Evolutionary conservation across 1,140 invertebrate genomes (phyloP), one percentile per base, ranked within the genome.

Genomic region (Tribolium castaneum): DNA sequence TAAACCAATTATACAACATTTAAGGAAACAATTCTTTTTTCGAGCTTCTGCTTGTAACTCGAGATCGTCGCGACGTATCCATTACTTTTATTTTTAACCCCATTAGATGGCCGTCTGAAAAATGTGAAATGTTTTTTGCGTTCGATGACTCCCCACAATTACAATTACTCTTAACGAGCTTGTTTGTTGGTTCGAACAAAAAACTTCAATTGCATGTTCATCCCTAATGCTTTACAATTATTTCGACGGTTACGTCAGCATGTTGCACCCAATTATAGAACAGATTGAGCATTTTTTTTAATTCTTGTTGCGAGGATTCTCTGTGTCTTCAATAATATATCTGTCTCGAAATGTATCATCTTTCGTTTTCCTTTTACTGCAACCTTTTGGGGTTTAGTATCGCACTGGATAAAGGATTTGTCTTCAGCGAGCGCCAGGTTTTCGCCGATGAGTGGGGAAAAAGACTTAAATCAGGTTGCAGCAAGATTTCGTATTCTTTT

Each of bases 1-100:
- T 25, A 66, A 35, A 66, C 59, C 30, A 66, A 66, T 66, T 66
- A 66, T 66, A 66, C 35, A 35, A 66, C 59, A 66, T 66, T 66
- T 66, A 66, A 66, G 45, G 59, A 66, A 66, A 66, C 59, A 66
- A 35, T 66, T 30, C 22, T 34, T 66, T 66, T 66, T 25, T 25
- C 54, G 10, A 25, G 54, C 54, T 59, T 16, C 54, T n/a, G 14
- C 35, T 45, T 45, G 59, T 66, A 66, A 66, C 45, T 66, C 25
- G 59, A 66, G 30, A 66, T 10, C 59, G 59, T 10, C 54, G 22
- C 22, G 54, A 59, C 54, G 25, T 59, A 59, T 59, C 54, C 19
- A 59, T 59, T 59, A 59, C 54, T 59, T 45, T 25, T 30, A 59
- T 30, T 59, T 59, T 25, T 59, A 22, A 19, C 5, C 54, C 54